Base-by-base conservation (phyloP, 2,888 invertebrate genomes). In the Diogma glabrata region DNA sequence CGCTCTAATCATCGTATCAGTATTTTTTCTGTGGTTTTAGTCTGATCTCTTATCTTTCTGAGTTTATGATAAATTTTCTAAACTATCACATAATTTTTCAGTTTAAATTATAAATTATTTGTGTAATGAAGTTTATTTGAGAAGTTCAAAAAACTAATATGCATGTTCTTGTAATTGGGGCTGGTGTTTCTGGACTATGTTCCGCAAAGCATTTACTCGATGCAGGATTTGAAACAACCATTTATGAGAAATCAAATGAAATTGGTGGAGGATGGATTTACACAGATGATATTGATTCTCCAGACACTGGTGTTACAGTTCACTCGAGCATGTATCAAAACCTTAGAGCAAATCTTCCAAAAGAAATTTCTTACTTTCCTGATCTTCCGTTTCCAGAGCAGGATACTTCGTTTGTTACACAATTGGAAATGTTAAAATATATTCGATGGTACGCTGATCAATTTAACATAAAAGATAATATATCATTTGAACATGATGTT, bases 181-280 rank as follows among this genome's bases (percentile, higher is more conserved):
- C 87, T 1, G 92, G 91, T 3, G 86, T 87, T 1, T 86, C 89
- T 0, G 92, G 92, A 0, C 74, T 91, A 24, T 80, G 83, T 59
- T 82, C 87, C 0, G 78, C 87, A 3, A 74, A 81, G 24, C 83
- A 85, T 58, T 75, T 76, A 45, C 67, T 73, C 33, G 70, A 61
- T 53, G 56, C 46, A 22, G 70, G 67, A 52, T 59, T 73, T 28
- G 67, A 68, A 2, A 78, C 81, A 52, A 75, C 79, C 36, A 77
- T 87, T 19, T 82, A 82, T 64, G 92, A 92, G 65, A 82, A 85
- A 67, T 76, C 79, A 1, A 67, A 73, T 3, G 69, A 77, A 59
- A 70, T 90, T 19, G 91, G 91, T 14, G 92, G 92, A 24, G 89
- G 89, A 17, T 92, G 92, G 92, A 81, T 87, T 4, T 89, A 87